Evolutionary conservation across 1,140 invertebrate species (phyloP).

Genomic region (Andrena cerasifolii): DNA sequence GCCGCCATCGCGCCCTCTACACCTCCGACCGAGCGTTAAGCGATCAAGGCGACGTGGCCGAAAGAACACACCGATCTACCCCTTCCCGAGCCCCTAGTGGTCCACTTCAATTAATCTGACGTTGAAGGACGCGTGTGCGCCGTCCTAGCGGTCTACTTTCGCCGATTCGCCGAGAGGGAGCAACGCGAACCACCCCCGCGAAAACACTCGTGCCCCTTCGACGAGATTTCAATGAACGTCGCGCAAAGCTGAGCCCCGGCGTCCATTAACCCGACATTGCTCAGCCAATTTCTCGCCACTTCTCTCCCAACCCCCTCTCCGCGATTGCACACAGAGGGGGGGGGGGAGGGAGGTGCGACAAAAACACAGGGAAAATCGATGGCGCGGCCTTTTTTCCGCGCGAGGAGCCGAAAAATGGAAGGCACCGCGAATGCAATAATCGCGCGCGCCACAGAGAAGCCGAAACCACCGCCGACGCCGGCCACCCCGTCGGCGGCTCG

Average conservation of each 20-base stretch:
- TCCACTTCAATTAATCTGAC: slow-evolving; percentile 51
- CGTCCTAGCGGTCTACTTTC: fast-evolving
- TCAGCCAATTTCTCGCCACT: slow-evolving; percentile 45
- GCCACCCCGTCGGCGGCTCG: neutral
- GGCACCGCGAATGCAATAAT: slow-evolving; percentile 39
- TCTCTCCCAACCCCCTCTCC: neutral
- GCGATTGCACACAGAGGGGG: neutral
- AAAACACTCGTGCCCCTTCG: neutral
- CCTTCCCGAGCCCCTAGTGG: neutral
- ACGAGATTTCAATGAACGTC: slow-evolving; percentile 42
- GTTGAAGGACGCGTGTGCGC: slow-evolving; percentile 3
- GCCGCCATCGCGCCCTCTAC: neutral
- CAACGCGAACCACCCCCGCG: neutral
- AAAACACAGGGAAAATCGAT: slow-evolving; percentile 5
- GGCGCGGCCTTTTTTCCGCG: slow-evolving; percentile 32
- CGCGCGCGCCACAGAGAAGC: slow-evolving; percentile 3
- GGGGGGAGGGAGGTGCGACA: neutral
- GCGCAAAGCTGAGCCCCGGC: slow-evolving; percentile 4
- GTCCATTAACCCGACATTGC: slow-evolving; percentile 40
- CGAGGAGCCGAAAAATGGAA: slow-evolving; percentile 44
- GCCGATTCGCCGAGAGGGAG: neutral
- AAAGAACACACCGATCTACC: slow-evolving; percentile 10
- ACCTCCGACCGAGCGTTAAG: slow-evolving; percentile 15
- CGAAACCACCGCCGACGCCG: neutral
- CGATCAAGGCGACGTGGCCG: slow-evolving; percentile 35